A percentile compares a stretch with the other conserved stretches of the same genome.
Evolutionary conservation across 37 sponge, comb jelly and placozoan species (phyloP).

Genomic region (Eunapius fragilis): DNA sequence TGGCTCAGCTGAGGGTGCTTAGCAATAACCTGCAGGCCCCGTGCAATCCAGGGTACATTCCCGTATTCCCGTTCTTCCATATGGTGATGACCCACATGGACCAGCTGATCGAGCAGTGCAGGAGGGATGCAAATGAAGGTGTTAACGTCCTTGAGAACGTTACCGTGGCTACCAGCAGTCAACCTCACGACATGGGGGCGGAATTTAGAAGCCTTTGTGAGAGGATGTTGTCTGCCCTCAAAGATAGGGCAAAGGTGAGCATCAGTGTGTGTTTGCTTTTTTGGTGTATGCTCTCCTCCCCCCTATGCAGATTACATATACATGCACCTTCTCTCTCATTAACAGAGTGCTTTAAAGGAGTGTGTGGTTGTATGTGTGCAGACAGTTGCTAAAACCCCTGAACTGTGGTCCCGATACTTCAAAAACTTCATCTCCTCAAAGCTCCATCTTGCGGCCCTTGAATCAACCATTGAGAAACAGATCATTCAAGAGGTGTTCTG

Average conservation of each 20-base stretch:
- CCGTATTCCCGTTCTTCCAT: constrained; percentile 62
- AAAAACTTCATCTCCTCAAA: constrained; percentile 58
- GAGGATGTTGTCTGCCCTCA: background rate
- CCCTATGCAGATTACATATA: background rate
- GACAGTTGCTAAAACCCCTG: constrained; percentile 29
- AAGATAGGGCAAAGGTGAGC: background rate
- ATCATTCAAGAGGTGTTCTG: constrained; percentile 41
- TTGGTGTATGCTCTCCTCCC: background rate
- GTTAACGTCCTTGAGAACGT: constrained; percentile 9
- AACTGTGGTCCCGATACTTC: constrained; percentile 65
- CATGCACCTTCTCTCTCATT: background rate
- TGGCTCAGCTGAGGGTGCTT: constrained; percentile 48
- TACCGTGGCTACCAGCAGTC: background rate
- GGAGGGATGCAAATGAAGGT: constrained; percentile 18
- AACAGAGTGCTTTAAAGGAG: background rate
- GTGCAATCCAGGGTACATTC: background rate
- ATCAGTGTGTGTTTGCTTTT: background rate
- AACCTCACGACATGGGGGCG: background rate
- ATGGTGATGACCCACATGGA: constrained; percentile 37
- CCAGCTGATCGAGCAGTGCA: constrained; percentile 23
- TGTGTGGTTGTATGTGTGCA: constrained; percentile 8
- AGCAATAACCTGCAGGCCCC: constrained; percentile 22
- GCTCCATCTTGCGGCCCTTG: constrained; percentile 36
- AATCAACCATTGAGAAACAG: constrained; percentile 2
- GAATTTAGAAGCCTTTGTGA: background rate